Conservation (phyloP, 2,113 vertebrate genomes). For the Ginglymostoma cirratum region DNA sequence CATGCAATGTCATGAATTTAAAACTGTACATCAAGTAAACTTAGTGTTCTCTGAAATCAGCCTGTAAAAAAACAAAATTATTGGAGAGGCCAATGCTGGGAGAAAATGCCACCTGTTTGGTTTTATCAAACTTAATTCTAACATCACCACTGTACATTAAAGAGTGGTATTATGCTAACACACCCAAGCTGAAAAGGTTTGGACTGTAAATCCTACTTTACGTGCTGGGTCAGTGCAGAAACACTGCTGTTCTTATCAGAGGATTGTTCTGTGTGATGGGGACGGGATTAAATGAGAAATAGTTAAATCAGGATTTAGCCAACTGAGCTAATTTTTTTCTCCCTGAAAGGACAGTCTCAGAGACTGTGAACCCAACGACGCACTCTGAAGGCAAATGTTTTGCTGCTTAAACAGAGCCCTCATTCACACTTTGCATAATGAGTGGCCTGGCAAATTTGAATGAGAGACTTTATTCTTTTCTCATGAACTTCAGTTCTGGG, state of each 20-base stretch:
- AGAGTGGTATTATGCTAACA: neutral
- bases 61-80: too few relatives aligned
- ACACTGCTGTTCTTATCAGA: neutral
- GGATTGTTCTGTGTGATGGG: slow-evolving; percentile 47
- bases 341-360: slow-evolving; percentile 26
- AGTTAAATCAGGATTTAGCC: slow-evolving; percentile 30
- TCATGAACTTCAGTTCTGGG: slow-evolving; percentile 48
- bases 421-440: slow-evolving; percentile 50
- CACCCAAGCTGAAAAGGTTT: neutral
- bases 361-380: slow-evolving; percentile 43
- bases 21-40: neutral
- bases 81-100: neutral
- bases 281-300: slow-evolving; percentile 37
- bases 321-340: neutral
- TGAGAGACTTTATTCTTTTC: slow-evolving; percentile 55
- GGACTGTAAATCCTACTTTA: neutral
- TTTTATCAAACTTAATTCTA: neutral
- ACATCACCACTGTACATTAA: neutral
- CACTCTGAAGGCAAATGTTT: slow-evolving; percentile 60
- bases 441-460: slow-evolving; percentile 42
- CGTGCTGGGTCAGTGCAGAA: neutral
- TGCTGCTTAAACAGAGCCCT: slow-evolving; percentile 50
- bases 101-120: neutral
- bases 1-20: neutral
- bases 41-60: neutral